A percentile compares a stretch with the other conserved stretches of the same genome.
phyloP scores from a whole-genome alignment of 2,888 invertebrate genomes.

The Lydus trimaculatus region DNA sequence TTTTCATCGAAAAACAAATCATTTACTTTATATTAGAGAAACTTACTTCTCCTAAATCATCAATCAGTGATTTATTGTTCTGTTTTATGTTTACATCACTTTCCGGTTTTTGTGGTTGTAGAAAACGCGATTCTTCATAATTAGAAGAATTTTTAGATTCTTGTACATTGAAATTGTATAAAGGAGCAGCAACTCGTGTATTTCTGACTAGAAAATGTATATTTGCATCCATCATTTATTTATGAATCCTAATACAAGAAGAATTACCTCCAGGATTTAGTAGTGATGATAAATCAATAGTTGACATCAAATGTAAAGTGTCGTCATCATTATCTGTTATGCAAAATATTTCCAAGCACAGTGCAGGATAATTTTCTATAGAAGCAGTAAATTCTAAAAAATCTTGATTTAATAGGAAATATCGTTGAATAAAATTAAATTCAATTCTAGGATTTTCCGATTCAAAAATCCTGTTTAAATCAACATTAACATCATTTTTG shows the following conservation, averaged over 20 bases:
- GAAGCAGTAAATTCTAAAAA: conserved; percentile 42
- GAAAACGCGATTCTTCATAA: conserved; percentile 8
- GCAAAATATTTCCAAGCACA: conserved; percentile 53
- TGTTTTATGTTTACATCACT: too few species aligned
- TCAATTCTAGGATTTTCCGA: conserved; percentile 46
- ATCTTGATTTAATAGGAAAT: conserved; percentile 43
- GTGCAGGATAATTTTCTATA: conserved; percentile 44
- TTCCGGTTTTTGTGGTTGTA: too few species aligned
- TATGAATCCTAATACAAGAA: too few species aligned
- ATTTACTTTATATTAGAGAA: too few species aligned
- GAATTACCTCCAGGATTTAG: conserved; percentile 57
- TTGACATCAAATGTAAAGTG: conserved; percentile 54
- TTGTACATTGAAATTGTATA: conserved; percentile 49
- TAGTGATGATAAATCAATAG: conserved; percentile 52
- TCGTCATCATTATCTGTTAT: conserved; percentile 32
- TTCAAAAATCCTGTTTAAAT: conserved; percentile 39
- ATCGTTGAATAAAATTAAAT: conserved; percentile 53
- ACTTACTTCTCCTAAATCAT: too few species aligned
- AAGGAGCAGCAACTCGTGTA: conserved; percentile 49
- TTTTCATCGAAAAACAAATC: too few species aligned
- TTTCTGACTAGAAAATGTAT: conserved; percentile 48
- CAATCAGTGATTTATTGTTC: too few species aligned
- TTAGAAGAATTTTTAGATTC: conserved; percentile 40
- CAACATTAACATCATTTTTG: conserved; percentile 42
- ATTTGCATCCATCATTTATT: too few species aligned